Base-by-base conservation (phyloP, 2,797 vertebrate genomes). In the Epinephelus coioides region DNA sequence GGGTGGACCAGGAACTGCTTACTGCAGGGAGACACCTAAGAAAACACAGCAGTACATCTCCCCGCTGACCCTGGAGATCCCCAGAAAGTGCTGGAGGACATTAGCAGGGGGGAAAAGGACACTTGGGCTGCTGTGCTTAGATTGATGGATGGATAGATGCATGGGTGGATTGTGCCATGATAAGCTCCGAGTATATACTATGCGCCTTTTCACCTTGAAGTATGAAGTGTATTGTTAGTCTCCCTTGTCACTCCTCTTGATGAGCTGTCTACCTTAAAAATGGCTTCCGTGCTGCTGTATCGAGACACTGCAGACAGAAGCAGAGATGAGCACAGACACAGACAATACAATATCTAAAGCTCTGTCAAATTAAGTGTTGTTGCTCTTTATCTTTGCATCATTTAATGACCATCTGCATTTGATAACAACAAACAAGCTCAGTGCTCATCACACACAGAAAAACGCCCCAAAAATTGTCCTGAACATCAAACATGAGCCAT, bases 181-280 rank as follows among this genome's bases (percentile, higher is more conserved):
- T 83, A 72, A 73, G 34, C 64, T 78, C 11, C 21, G 66, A 68
- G 65, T 78, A 73, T 53, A 73, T 53, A n/a, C n/a, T n/a, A 84
- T 78, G 72, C 56, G 76, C 78, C 73, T 82, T 78, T 79, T 87
- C 63, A 84, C 86, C 87, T 89, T 89, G 62, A 81, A 80, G 68
- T 73, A 78, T 66, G 65, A 80, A 72, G 55, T 76, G 66, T 63
- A 78, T 71, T 91, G 74, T 86, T 82, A 56, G 79, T 78, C 82
- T 81, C 60, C 53, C 25, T 51, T 78, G 72, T 77, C 72, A 73
- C 57, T 82, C 68, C 15, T 54, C 67, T 79, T 81, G 78, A 88
- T 87, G 76, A 84, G 77, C 69, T 83, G 71, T 74, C 69, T 73
- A 25, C 55, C 43, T 80, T 80, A 72, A 77, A 84, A 84, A 84